Conservation (phyloP, 1,140 invertebrate genomes). For the Saccostrea echinata region DNA sequence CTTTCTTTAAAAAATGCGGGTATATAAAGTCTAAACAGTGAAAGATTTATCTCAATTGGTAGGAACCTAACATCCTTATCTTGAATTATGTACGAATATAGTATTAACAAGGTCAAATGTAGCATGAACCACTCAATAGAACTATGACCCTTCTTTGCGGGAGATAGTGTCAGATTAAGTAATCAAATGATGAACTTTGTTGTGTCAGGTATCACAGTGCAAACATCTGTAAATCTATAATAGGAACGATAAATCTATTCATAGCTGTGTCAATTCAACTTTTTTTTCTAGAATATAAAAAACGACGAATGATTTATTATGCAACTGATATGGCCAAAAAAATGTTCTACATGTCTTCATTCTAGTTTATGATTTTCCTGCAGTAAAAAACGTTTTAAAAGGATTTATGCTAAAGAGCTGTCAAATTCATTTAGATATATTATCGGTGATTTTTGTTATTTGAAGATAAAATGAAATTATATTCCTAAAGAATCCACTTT, state of each 20-base stretch:
- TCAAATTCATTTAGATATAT: background rate
- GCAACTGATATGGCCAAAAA: background rate
- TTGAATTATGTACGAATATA: no score
- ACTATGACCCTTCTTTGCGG: background rate
- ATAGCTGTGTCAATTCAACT: conserved; percentile 15
- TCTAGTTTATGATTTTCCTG: background rate
- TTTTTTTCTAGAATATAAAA: background rate
- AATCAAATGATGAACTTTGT: background rate
- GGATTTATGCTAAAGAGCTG: conserved; percentile 16
- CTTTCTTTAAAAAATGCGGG: no score
- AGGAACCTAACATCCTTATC: no score
- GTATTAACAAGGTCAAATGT: background rate
- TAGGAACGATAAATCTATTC: background rate
- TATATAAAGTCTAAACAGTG: no score
- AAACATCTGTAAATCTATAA: background rate
- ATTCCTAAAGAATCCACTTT: background rate
- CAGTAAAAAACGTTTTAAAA: background rate
- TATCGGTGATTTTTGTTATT: background rate
- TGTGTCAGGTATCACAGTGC: background rate
- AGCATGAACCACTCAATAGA: background rate
- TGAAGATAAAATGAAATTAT: background rate
- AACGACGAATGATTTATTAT: conserved; percentile 12
- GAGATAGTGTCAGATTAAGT: background rate
- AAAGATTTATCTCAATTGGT: no score
- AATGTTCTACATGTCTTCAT: background rate